phyloP scores from a whole-genome alignment of 64 coral and sea anemone species.

The Porites lutea region DNA sequence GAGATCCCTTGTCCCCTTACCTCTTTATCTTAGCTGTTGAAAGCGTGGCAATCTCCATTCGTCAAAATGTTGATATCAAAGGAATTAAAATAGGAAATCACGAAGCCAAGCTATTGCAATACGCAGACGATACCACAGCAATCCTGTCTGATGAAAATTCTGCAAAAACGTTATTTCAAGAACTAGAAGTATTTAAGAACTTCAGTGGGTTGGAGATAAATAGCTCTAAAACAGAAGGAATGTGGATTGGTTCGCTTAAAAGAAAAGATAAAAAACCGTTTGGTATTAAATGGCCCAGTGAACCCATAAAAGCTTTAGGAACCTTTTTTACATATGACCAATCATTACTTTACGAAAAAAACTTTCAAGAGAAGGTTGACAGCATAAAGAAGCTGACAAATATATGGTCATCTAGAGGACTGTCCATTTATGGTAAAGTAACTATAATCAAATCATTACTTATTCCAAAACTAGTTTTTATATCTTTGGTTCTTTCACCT shows the following conservation, averaged over 20 bases:
- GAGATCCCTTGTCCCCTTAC: constrained; percentile 46
- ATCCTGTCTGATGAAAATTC: constrained; percentile 21
- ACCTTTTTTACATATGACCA: constrained; percentile 23
- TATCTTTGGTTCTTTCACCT: too few relatives aligned
- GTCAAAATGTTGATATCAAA: constrained; percentile 25
- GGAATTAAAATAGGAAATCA: constrained; percentile 21
- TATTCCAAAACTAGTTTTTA: too few relatives aligned
- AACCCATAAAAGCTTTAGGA: constrained; percentile 47
- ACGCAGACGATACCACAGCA: background rate
- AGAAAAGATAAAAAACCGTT: constrained; percentile 41
- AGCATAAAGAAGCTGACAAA: constrained; percentile 1
- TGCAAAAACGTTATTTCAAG: constrained; percentile 29
- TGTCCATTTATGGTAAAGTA: too few relatives aligned
- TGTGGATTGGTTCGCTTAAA: constrained; percentile 58
- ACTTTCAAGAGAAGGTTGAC: constrained; percentile 12
- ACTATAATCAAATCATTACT: too few relatives aligned
- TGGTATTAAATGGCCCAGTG: constrained; percentile 50
- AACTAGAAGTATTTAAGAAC: constrained; percentile 37
- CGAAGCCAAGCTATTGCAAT: background rate
- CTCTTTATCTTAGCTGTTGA: constrained; percentile 61
- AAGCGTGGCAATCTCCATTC: constrained; percentile 25
- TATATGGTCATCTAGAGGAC: background rate
- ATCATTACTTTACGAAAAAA: constrained; percentile 21
- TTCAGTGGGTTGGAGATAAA: constrained; percentile 47
- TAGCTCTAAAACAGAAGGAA: constrained; percentile 51